Evolutionary conservation across 2,888 invertebrate genomes (phyloP).

Genomic region (Sepioteuthis lessoniana): DNA sequence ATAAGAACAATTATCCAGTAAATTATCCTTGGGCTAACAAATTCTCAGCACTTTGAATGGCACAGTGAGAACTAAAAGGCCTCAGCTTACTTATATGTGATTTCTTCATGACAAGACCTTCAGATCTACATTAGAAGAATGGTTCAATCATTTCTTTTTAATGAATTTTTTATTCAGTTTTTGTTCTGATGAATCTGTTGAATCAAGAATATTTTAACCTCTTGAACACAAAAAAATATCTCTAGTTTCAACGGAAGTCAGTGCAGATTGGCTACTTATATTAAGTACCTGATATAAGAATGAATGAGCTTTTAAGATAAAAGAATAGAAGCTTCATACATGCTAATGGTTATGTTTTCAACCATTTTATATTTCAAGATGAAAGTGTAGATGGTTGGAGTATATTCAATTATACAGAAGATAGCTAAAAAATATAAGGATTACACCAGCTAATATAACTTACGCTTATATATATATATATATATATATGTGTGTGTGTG

Average conservation of each 20-base stretch:
- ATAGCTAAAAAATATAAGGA: no score
- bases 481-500: no score
- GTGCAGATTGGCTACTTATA: not conserved
- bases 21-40: not conserved
- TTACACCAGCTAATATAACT: no score
- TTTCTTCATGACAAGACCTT: not conserved
- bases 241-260: not conserved
- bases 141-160: not conserved
- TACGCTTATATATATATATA: no score
- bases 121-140: not conserved
- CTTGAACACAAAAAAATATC: not conserved
- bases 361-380: not conserved
- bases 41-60: constrained; percentile 13
- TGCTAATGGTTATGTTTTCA: not conserved
- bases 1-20: not conserved
- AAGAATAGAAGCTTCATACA: not conserved
- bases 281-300: not conserved
- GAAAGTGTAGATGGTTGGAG: no score
- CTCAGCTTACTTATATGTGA: not conserved
- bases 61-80: not conserved
- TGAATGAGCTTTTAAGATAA: not conserved
- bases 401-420: no score
- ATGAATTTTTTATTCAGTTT: not conserved
- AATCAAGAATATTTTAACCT: not conserved
- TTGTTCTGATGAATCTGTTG: not conserved